Conservation (phyloP, 2,888 invertebrate genomes). For the Agonopterix subpropinquella region DNA sequence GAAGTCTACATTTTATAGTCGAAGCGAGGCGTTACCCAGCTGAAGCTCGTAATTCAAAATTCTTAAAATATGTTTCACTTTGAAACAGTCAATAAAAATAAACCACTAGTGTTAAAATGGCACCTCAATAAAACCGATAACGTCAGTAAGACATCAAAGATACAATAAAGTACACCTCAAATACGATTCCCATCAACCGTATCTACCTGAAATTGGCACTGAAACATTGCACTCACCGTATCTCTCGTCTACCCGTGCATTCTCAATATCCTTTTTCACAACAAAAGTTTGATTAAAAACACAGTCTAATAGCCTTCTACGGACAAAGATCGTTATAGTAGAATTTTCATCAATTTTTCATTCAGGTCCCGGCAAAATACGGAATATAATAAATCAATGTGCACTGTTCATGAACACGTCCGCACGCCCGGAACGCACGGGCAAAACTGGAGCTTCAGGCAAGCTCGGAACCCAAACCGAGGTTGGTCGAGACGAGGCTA, state of each 20-base stretch:
- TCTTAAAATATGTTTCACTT: too few species aligned
- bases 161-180: too few species aligned
- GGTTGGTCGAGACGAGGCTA: conserved; percentile 21
- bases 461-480: conserved; percentile 32
- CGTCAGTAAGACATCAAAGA: too few species aligned
- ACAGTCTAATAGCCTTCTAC: conserved; percentile 29
- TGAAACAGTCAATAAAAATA: too few species aligned
- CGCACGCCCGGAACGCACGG: conserved; percentile 41
- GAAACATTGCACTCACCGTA: conserved; percentile 47
- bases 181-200: too few species aligned
- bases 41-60: too few species aligned
- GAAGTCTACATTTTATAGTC: too few species aligned
- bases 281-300: conserved; percentile 37
- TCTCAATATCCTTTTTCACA: conserved; percentile 40
- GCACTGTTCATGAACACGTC: conserved; percentile 26
- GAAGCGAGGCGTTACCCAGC: too few species aligned
- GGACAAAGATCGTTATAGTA: conserved; percentile 31
- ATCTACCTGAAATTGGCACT: conserved; percentile 48
- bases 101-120: too few species aligned
- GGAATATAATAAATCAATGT: neutral
- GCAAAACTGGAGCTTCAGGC: conserved; percentile 54
- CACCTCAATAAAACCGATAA: too few species aligned
- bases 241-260: conserved; percentile 13
- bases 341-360: conserved; percentile 54
- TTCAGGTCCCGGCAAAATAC: conserved; percentile 47